phyloP scores from a whole-genome alignment of 2,888 invertebrate genomes.

The Mellilla xanthometata region DNA sequence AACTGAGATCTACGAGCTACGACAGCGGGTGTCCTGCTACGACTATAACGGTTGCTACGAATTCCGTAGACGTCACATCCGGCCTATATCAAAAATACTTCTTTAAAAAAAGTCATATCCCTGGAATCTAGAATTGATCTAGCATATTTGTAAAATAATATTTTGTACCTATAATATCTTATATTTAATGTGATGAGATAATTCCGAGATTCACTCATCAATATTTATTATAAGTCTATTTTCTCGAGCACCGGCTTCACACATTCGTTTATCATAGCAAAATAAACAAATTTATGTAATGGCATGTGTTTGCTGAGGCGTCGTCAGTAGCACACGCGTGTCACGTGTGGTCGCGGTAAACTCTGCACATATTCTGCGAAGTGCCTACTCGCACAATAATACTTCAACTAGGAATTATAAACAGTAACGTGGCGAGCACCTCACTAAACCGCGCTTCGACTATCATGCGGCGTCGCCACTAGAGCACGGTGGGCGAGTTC shows the following conservation, averaged over 20 bases:
- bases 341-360: constrained; percentile 25
- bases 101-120: no score
- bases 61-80: constrained; percentile 18
- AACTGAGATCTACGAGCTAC: constrained; percentile 15
- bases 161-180: no score
- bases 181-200: background rate
- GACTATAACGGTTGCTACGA: constrained; percentile 19
- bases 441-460: background rate
- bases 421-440: constrained; percentile 23
- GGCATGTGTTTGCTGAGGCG: constrained; percentile 14
- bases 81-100: background rate
- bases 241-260: constrained; percentile 4
- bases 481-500: constrained; percentile 22
- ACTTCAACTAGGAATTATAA: constrained; percentile 25
- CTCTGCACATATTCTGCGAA: constrained; percentile 17
- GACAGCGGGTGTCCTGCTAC: background rate
- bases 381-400: background rate
- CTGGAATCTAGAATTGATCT: no score
- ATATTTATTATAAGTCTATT: constrained; percentile 12
- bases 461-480: constrained; percentile 9
- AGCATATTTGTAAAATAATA: no score
- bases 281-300: constrained; percentile 21
- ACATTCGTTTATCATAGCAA: constrained; percentile 19
- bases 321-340: constrained; percentile 17
- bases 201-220: background rate